Evolutionary conservation across 2,797 vertebrate species (phyloP), one percentile per base, ranked within the genome.

Genomic region (Columba guinea): DNA sequence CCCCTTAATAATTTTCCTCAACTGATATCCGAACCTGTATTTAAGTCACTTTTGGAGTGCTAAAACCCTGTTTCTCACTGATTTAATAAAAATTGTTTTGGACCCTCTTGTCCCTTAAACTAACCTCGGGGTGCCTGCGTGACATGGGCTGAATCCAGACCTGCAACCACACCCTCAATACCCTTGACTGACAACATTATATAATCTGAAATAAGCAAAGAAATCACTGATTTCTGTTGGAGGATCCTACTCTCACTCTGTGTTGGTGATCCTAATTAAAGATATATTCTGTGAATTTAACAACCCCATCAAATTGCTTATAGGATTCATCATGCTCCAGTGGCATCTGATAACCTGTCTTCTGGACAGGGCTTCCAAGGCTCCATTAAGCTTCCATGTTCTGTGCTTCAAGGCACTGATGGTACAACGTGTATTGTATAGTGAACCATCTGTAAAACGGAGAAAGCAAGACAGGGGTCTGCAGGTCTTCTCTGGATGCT

Each of bases 191-290:
- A 16, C 11, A 63, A 20, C 2, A 10, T 51, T 56, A 11, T 39
- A 3, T 17, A 19, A 56, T 34, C 22, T 46, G 6, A 73, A 90
- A 23, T 28, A 52, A 84, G 7, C 5, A 81, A 80, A 84, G 12
- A 34, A 56, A 67, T 60, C 20, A 18, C 3, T 34, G 52, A 52
- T 82, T 80, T 65, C 35, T 83, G 18, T 19, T 49, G 5, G 13
- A 59, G 1, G 0, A 7, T 79, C 7, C 26, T 49, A 22, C 17
- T 5, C 15, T 70, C 5, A 44, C 5, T 44, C 27, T 52, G 1
- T 39, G 26, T 4, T 65, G 26, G 27, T 53, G 22, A 67, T 35
- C 20, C 7, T 60, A 65, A 62, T 51, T 69, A 70, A 86, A 79
- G 34, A 27, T 16, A 1, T 34, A 34, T 49, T 67, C 12, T 35